These are phyloP conservation scores for Poeciliopsis occidentalis DNA, from an alignment of 2,113 vertebrate genomes.

Conservation along the genomic window DNA sequence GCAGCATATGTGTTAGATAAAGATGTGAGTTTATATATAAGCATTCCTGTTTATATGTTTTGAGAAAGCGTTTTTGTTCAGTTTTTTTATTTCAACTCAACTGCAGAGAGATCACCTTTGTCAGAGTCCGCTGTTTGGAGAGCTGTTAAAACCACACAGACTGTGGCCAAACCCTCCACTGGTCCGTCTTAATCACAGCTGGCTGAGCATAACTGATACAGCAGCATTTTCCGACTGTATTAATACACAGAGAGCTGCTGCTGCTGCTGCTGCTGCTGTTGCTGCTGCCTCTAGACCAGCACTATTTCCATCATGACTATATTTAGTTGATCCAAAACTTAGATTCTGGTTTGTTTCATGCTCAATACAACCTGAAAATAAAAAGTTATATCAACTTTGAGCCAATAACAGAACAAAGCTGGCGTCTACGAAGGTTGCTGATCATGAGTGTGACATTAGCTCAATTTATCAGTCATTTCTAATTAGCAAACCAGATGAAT, in stretches of 20 bases:
- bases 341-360: not conserved
- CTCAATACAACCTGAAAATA: not conserved
- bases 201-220: slow-evolving; percentile 66
- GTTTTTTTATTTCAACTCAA: slow-evolving; percentile 1
- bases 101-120: not conserved
- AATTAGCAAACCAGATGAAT: not conserved
- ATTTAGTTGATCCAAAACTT: slow-evolving; percentile 44
- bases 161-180: slow-evolving; percentile 28
- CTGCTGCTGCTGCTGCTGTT: not conserved
- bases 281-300: slow-evolving; percentile 15
- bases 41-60: not conserved
- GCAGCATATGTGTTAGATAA: not conserved
- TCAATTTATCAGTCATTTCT: not conserved
- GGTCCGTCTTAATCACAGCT: slow-evolving; percentile 68
- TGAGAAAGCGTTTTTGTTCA: not conserved
- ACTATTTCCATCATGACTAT: slow-evolving; percentile 64
- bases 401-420: not conserved
- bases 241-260: slow-evolving; percentile 60
- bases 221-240: slow-evolving; percentile 72
- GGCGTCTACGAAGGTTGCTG: not conserved
- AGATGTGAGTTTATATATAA: too few relatives aligned
- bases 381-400: not conserved
- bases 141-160: slow-evolving; percentile 69
- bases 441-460: not conserved
- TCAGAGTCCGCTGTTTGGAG: slow-evolving; percentile 10